phyloP scores from a whole-genome alignment of 2,113 vertebrate species.

The Artemisiospiza belli region DNA sequence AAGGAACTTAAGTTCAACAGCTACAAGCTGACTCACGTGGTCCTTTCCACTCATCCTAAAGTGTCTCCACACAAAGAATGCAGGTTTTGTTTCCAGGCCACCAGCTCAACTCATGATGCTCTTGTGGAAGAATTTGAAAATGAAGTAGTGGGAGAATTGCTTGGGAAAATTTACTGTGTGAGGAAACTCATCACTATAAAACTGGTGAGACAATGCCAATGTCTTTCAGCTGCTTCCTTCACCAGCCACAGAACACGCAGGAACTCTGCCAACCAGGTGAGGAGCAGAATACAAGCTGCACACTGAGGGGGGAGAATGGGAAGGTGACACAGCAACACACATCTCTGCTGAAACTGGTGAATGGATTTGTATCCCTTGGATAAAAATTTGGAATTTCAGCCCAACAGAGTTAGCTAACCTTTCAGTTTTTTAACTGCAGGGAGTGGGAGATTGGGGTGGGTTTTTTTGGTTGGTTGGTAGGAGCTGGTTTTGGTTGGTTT shows the following conservation, averaged over 20 bases:
- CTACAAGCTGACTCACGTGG: neutral
- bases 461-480: accelerated
- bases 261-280: neutral
- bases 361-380: too few relatives aligned
- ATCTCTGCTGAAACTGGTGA: neutral
- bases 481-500: neutral
- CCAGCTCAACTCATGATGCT: neutral
- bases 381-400: neutral
- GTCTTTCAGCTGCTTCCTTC: neutral
- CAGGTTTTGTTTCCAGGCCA: neutral
- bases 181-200: neutral
- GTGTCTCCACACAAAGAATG: neutral
- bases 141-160: neutral
- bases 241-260: accelerated
- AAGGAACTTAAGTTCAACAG: neutral
- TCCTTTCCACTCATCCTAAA: neutral
- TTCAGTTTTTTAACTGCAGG: neutral
- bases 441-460: accelerated
- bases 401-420: neutral
- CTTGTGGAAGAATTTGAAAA: neutral
- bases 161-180: neutral
- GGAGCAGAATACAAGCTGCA: neutral
- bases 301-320: neutral
- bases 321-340: neutral
- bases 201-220: neutral